Evolutionary conservation across 1,140 invertebrate genomes (phyloP).

Genomic region (Melipona quadrifasciata): DNA sequence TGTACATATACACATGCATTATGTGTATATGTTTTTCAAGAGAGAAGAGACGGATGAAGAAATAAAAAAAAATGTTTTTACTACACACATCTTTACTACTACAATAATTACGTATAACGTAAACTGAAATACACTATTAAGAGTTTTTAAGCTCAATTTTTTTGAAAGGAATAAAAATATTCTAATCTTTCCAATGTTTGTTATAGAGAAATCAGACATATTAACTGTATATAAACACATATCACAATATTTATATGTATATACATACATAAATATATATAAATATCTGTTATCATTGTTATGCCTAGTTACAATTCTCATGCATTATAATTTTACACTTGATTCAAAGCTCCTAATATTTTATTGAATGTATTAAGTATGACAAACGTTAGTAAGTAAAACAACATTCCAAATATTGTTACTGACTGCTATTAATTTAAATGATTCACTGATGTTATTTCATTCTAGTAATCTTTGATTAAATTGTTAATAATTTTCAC

Average conservation of each 20-base stretch:
- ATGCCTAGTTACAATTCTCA: conserved; percentile 54
- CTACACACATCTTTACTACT: not conserved
- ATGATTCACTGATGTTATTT: not conserved
- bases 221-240: conserved; percentile 41
- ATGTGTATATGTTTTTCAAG: not conserved
- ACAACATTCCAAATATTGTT: not conserved
- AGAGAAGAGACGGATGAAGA: not conserved
- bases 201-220: conserved; percentile 27
- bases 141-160: not conserved
- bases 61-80: not conserved
- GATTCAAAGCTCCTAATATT: conserved; percentile 56
- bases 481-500: not conserved
- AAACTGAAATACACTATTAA: not conserved
- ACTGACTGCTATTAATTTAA: not conserved
- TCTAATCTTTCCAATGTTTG: conserved; percentile 15
- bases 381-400: not conserved
- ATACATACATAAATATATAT: conserved; percentile 53
- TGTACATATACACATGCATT: not conserved
- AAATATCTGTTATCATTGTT: conserved; percentile 59
- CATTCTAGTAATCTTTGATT: not conserved
- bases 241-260: conserved; percentile 39
- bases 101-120: not conserved
- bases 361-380: not conserved
- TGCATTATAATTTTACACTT: conserved; percentile 61
- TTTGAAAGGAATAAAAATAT: not conserved